These are phyloP conservation scores for Hirtodrosophila cameraria DNA, from an alignment of 2,888 invertebrate genomes.

Conservation along the genomic window DNA sequence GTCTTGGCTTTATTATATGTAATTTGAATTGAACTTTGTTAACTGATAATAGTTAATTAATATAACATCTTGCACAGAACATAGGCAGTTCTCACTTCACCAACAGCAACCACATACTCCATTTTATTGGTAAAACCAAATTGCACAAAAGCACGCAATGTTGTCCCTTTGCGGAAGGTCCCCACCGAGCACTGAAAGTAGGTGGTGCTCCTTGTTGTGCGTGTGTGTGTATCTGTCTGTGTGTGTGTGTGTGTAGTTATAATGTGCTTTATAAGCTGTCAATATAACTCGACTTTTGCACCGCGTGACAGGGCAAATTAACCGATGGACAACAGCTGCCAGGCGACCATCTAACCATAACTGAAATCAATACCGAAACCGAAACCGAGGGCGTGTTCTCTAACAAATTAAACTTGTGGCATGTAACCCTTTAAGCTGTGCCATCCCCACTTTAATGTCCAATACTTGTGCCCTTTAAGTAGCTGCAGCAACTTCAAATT, in stretches of 20 bases:
- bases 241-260: conserved; percentile 29
- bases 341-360: conserved; percentile 33
- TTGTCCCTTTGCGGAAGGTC: conserved; percentile 15
- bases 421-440: conserved; percentile 15
- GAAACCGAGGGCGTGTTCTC: conserved; percentile 4
- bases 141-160: conserved; percentile 17
- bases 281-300: conserved; percentile 43
- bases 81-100: conserved; percentile 1
- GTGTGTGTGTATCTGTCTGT: conserved; percentile 6
- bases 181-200: conserved; percentile 19
- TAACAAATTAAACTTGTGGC: conserved; percentile 11
- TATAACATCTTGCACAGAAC: conserved; percentile 3
- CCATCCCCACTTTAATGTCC: background rate
- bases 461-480: conserved; percentile 9
- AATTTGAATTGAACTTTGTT: background rate
- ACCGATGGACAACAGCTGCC: conserved; percentile 31
- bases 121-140: conserved; percentile 11
- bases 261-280: conserved; percentile 60
- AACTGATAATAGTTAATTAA: conserved; percentile 32
- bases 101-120: conserved; percentile 5
- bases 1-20: no score
- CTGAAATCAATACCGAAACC: conserved; percentile 38
- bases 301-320: conserved; percentile 47
- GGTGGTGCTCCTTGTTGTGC: background rate
- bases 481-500: background rate